phyloP scores from a whole-genome alignment of 2,888 invertebrate species.

The Troides helena region DNA sequence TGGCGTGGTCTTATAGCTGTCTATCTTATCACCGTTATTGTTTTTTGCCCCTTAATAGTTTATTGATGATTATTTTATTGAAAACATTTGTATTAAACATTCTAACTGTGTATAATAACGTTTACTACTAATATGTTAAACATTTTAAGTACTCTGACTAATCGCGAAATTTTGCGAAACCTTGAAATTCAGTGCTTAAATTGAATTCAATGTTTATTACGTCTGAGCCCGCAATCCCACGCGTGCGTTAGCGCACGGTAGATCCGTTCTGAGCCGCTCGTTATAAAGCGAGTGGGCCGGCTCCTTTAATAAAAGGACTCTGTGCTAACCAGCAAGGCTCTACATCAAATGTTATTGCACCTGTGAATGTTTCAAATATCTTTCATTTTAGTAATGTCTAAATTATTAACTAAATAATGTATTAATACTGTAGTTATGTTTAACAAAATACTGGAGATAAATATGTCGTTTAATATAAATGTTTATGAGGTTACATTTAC shows the following conservation, averaged over 20 bases:
- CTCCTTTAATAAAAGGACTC: constrained; percentile 19
- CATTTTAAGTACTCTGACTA: constrained; percentile 19
- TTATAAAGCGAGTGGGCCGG: constrained; percentile 22
- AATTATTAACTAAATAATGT: constrained; percentile 9
- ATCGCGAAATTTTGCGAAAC: constrained; percentile 23
- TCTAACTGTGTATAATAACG: too few species aligned
- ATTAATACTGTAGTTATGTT: background rate
- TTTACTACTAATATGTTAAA: background rate
- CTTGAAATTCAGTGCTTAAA: constrained; percentile 20
- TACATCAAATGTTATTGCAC: constrained; percentile 24
- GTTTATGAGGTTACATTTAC: too few species aligned
- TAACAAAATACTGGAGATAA: too few species aligned
- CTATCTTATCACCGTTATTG: too few species aligned
- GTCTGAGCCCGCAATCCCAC: constrained; percentile 15
- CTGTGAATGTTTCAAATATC: constrained; percentile 23
- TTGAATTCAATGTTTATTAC: constrained; percentile 17
- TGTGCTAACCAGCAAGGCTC: constrained; percentile 13
- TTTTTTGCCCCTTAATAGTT: too few species aligned
- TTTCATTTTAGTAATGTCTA: constrained; percentile 6
- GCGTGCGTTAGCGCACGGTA: constrained; percentile 17
- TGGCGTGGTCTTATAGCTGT: too few species aligned
- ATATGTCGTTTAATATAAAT: too few species aligned
- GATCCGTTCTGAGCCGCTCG: constrained; percentile 6
- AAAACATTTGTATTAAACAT: too few species aligned
- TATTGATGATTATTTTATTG: too few species aligned